A percentile compares a stretch with the other conserved stretches of the same genome.
These are phyloP conservation scores for Meloe dianella DNA, from an alignment of 2,888 invertebrate genomes.

Conservation along the genomic window DNA sequence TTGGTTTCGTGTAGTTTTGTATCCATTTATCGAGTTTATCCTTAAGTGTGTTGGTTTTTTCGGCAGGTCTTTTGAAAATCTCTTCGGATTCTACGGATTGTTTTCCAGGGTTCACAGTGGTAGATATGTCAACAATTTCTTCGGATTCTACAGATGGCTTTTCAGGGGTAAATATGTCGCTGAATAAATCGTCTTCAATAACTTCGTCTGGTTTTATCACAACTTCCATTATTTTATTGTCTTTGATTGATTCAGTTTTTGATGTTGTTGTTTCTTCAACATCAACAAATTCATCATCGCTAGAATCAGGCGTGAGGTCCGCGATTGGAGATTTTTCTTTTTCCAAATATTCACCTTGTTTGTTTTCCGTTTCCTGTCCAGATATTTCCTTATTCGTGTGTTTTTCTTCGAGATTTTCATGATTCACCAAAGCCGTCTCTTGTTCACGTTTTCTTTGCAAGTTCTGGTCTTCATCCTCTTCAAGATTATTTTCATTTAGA, in stretches of 20 bases:
- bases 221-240: constrained; percentile 54
- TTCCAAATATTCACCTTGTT: too few relatives aligned
- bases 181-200: constrained; percentile 69
- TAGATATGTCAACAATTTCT: constrained; percentile 66
- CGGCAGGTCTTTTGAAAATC: constrained; percentile 27
- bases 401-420: too few relatives aligned
- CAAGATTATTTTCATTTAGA: background rate
- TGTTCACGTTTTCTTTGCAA: constrained; percentile 17
- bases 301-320: constrained; percentile 44
- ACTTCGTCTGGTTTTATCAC: constrained; percentile 60
- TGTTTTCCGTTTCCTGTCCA: too few relatives aligned
- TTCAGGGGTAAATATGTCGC: constrained; percentile 67
- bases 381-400: too few relatives aligned
- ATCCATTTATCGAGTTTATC: constrained; percentile 43
- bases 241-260: too few relatives aligned
- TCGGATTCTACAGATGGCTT: constrained; percentile 14
- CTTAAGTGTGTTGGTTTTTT: constrained; percentile 2
- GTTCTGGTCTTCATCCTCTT: too few relatives aligned
- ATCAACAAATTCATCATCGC: constrained; percentile 59
- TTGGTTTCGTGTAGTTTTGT: constrained; percentile 41
- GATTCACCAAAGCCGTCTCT: too few relatives aligned
- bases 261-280: constrained; percentile 44
- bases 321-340: constrained; percentile 21
- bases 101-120: constrained; percentile 18
- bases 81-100: constrained; percentile 9